These are phyloP conservation scores for Thalpophila matura DNA, from an alignment of 2,888 invertebrate genomes.

Conservation along the genomic window DNA sequence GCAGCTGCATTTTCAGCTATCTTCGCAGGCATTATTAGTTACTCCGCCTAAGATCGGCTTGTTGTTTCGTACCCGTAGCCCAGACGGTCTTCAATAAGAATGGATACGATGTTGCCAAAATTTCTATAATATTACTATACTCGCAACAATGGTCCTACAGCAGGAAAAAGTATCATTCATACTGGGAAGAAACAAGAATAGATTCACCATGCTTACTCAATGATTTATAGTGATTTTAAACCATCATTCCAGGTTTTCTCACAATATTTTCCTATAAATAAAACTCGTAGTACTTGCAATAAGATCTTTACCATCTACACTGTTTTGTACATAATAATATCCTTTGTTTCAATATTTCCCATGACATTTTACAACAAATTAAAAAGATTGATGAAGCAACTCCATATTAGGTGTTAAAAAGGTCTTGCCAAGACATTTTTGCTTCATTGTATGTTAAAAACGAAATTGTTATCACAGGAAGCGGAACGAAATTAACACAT, in stretches of 20 bases:
- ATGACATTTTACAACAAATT: slow-evolving; percentile 53
- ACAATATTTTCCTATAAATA: neutral
- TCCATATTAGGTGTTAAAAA: slow-evolving; percentile 28
- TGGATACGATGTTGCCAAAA: no score
- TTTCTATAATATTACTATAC: no score
- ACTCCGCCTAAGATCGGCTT: no score
- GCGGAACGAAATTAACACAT: slow-evolving; percentile 41
- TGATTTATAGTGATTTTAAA: neutral
- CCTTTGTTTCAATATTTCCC: slow-evolving; percentile 51
- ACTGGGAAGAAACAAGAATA: no score
- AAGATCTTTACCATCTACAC: slow-evolving; percentile 23
- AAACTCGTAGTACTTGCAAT: neutral
- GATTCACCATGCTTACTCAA: no score
- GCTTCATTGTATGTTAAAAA: slow-evolving; percentile 47
- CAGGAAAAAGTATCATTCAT: no score
- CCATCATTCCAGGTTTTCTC: neutral
- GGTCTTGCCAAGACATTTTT: slow-evolving; percentile 20
- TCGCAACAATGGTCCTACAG: no score
- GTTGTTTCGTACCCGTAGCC: no score
- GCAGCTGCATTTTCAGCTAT: no score
- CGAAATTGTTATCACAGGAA: slow-evolving; percentile 37
- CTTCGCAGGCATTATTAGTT: no score
- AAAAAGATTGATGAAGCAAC: slow-evolving; percentile 29
- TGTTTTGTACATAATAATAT: slow-evolving; percentile 24
- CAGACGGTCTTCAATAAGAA: no score